phyloP scores from a whole-genome alignment of 2,888 invertebrate genomes.

The Therioaphis trifolii region DNA sequence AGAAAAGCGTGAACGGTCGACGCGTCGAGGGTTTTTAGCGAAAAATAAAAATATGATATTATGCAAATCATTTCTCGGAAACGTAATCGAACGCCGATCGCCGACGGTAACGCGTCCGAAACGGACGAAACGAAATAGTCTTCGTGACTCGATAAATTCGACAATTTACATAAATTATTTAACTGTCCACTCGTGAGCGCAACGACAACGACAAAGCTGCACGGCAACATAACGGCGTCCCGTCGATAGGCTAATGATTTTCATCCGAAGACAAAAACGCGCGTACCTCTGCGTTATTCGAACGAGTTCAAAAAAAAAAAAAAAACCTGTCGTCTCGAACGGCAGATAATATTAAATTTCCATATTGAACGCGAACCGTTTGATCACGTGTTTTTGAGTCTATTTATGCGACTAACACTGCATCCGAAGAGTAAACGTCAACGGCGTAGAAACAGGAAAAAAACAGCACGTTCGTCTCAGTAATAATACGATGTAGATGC shows the following conservation, averaged over 20 bases:
- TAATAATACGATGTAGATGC: not conserved
- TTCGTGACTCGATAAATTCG: slow-evolving; percentile 18
- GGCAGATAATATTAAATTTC: too few relatives aligned
- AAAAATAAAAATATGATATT: not conserved
- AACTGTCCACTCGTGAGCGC: not conserved
- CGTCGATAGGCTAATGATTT: not conserved
- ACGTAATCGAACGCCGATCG: not conserved
- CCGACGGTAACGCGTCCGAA: too few relatives aligned
- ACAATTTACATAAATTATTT: slow-evolving; percentile 32
- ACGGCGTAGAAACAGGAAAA: not conserved
- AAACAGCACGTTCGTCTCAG: not conserved
- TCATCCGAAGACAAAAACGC: not conserved
- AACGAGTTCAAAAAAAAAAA: not conserved
- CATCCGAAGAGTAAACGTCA: too few relatives aligned
- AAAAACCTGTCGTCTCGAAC: not conserved
- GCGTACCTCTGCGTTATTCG: not conserved
- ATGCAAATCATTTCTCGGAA: slow-evolving; percentile 21
- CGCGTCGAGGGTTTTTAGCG: not conserved
- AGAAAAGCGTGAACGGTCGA: not conserved
- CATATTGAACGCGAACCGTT: too few relatives aligned
- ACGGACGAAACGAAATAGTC: not conserved
- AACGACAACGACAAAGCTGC: not conserved
- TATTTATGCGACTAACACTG: too few relatives aligned
- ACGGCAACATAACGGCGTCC: not conserved
- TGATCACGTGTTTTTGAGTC: too few relatives aligned